Evolutionary conservation across 2,888 invertebrate species (phyloP).

Genomic region (Altica lythri): DNA sequence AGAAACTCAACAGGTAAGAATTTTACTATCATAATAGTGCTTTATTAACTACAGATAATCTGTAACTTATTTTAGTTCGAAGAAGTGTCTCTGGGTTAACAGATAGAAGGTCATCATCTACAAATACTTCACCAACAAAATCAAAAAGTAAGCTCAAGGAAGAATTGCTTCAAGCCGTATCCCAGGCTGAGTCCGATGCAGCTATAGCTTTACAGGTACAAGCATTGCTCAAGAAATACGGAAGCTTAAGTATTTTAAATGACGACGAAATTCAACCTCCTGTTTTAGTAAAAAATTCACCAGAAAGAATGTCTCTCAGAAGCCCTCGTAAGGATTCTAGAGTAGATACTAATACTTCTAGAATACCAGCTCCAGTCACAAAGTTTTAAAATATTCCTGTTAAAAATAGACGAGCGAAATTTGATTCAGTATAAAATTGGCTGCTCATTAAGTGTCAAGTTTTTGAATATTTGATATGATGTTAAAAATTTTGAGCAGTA

Average conservation of each 20-base stretch:
- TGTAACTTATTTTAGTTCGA: conserved; percentile 39
- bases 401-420: too few species aligned
- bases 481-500: too few species aligned
- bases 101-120: conserved; percentile 59
- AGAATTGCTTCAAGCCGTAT: conserved; percentile 73
- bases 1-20: conserved; percentile 52
- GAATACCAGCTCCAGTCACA: conserved; percentile 60
- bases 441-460: too few species aligned
- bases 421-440: too few species aligned
- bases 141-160: conserved; percentile 64
- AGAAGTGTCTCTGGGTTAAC: conserved; percentile 58
- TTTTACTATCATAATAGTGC: too few species aligned
- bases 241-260: conserved; percentile 62
- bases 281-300: conserved; percentile 31
- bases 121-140: conserved; percentile 68
- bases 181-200: conserved; percentile 73
- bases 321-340: conserved; percentile 62
- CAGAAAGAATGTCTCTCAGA: conserved; percentile 47
- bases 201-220: conserved; percentile 77
- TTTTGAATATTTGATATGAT: too few species aligned
- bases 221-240: conserved; percentile 67
- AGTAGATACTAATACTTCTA: conserved; percentile 58
- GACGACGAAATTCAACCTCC: conserved; percentile 64
- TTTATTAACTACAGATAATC: too few species aligned
- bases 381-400: conserved; percentile 24